Percentiles rank a stretch among this genome's conserved stretches.
Evolutionary conservation across 2,113 vertebrate species (phyloP).

Genomic region (Empidonax traillii): DNA sequence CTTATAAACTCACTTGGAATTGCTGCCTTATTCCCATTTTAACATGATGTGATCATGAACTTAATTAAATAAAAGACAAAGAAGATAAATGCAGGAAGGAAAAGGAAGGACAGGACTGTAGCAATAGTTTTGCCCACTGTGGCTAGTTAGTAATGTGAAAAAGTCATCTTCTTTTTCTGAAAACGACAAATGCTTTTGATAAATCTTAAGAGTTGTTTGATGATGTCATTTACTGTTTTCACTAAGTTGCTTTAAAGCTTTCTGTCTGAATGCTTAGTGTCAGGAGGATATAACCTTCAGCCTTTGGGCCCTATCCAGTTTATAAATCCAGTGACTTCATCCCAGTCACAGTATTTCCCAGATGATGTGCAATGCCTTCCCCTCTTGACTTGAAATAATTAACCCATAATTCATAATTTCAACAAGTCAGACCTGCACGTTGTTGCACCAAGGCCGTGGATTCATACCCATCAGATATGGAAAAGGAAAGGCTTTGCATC

Average conservation of each 20-base stretch:
- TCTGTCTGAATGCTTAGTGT: background rate
- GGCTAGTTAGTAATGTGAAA: background rate
- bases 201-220: background rate
- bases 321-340: background rate
- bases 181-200: background rate
- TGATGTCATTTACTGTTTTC: background rate
- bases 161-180: background rate
- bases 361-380: background rate
- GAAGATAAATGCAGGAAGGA: background rate
- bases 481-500: background rate
- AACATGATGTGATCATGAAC: background rate
- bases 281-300: background rate
- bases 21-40: background rate
- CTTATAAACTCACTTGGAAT: background rate
- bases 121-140: background rate
- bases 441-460: background rate
- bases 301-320: background rate
- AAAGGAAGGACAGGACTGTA: background rate
- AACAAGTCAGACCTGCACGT: fast-evolving
- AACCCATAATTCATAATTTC: background rate
- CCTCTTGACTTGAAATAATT: background rate
- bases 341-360: background rate
- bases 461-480: background rate
- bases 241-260: background rate
- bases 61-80: background rate